These are phyloP conservation scores for Pantala flavescens DNA, from an alignment of 1,140 invertebrate species.

Conservation along the genomic window DNA sequence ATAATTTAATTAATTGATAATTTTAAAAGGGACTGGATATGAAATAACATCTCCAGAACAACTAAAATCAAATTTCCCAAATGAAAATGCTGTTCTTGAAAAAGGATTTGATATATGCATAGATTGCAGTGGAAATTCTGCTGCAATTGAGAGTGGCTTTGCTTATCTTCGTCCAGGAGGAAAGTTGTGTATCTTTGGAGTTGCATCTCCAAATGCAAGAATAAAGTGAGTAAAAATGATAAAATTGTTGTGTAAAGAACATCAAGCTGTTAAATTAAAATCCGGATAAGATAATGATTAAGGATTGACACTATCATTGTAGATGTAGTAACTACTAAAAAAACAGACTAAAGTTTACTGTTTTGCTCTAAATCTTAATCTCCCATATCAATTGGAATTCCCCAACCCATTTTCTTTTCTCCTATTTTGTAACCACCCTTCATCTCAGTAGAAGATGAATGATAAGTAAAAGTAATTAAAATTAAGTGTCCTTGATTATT, in stretches of 20 bases:
- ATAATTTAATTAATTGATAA: too few species aligned
- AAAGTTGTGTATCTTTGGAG: conserved; percentile 46
- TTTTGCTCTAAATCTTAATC: too few species aligned
- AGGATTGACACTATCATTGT: too few species aligned
- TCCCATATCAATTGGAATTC: too few species aligned
- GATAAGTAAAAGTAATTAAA: too few species aligned
- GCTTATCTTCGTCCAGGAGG: conserved; percentile 38
- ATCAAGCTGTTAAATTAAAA: background rate
- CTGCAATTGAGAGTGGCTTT: conserved; percentile 43
- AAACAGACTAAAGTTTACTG: too few species aligned
- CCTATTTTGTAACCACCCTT: too few species aligned
- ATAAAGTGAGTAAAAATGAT: conserved; percentile 29
- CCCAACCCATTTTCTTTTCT: too few species aligned
- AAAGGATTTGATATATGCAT: conserved; percentile 47
- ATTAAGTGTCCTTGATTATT: too few species aligned
- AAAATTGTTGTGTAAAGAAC: background rate
- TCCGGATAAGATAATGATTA: too few species aligned
- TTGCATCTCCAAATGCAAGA: conserved; percentile 38
- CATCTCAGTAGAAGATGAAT: too few species aligned
- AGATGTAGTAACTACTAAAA: too few species aligned
- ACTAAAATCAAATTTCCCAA: conserved; percentile 32
- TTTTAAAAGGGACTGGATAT: conserved; percentile 45
- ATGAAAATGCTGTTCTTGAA: conserved; percentile 19
- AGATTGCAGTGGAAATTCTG: conserved; percentile 52
- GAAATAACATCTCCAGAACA: conserved; percentile 43